These are phyloP conservation scores for Holothuria scabra DNA, from an alignment of 53 echinoderm and acorn worm genomes.

Conservation along the genomic window DNA sequence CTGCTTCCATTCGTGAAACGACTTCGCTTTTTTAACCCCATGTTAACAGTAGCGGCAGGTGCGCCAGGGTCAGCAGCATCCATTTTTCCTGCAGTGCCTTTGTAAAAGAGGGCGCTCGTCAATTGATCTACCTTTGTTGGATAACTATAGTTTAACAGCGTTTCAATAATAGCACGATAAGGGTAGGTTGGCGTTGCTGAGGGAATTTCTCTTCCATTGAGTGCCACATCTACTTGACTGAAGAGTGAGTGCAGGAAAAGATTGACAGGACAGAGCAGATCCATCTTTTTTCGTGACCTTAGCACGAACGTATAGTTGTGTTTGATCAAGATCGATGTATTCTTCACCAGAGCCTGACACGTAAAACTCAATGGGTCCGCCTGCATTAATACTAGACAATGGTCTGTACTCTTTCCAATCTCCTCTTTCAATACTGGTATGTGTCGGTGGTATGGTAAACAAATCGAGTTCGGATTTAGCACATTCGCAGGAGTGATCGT, in stretches of 20 bases:
- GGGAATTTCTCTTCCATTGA: constrained; percentile 57
- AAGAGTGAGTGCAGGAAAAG: constrained; percentile 62
- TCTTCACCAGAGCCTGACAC: background rate
- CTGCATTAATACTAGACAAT: no score
- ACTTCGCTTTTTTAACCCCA: constrained; percentile 4
- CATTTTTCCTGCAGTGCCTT: constrained; percentile 58
- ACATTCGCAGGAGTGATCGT: no score
- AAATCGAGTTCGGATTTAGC: no score
- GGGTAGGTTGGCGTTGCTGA: constrained; percentile 59
- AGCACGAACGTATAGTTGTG: no score
- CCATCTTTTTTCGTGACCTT: no score
- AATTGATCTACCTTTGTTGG: constrained; percentile 9
- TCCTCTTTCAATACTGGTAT: no score
- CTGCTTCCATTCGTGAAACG: constrained; percentile 26
- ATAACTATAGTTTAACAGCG: constrained; percentile 41
- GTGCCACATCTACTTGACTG: constrained; percentile 61
- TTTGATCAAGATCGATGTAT: no score
- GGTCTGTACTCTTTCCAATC: no score
- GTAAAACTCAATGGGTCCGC: no score
- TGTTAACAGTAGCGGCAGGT: no score
- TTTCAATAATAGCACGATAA: constrained; percentile 48
- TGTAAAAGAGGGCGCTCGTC: constrained; percentile 41
- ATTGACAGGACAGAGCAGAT: background rate
- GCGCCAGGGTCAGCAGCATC: no score
- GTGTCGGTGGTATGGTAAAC: no score